phyloP scores from a whole-genome alignment of 2,113 vertebrate genomes.

The Pimephales promelas region DNA sequence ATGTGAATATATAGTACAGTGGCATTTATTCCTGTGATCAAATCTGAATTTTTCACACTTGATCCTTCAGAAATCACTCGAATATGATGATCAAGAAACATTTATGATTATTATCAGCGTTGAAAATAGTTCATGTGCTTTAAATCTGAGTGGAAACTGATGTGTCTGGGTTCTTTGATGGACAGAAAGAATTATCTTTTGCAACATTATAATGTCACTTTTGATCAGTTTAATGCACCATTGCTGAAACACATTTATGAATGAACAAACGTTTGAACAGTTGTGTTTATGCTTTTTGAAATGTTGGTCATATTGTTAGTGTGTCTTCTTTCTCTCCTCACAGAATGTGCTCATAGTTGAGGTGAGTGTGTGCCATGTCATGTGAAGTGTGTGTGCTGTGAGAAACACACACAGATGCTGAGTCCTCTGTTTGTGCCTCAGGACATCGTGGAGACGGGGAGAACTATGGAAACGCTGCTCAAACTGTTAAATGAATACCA shows the following conservation, averaged over 20 bases:
- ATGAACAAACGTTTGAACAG: not conserved
- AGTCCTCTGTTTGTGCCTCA: constrained; percentile 60
- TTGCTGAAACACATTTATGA: no score
- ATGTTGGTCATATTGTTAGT: not conserved
- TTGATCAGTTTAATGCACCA: no score
- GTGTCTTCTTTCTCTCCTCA: constrained; percentile 27
- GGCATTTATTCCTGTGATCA: not conserved
- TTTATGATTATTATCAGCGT: no score
- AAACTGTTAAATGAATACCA: constrained; percentile 74
- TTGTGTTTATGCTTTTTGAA: not conserved
- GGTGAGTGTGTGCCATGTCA: constrained; percentile 65
- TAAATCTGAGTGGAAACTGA: not conserved
- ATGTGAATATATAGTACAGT: not conserved
- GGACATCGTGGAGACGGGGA: constrained; percentile 84
- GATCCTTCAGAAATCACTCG: not conserved
- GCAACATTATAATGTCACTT: no score
- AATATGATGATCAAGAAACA: not conserved
- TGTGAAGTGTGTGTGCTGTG: not conserved
- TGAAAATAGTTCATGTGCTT: not conserved
- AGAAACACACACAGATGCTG: not conserved
- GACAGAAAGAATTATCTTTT: not conserved
- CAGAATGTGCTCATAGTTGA: constrained; percentile 89
- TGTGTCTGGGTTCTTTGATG: not conserved
- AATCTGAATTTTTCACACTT: not conserved
- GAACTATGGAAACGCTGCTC: constrained; percentile 81